Base-by-base conservation (phyloP, 2,113 vertebrate species). In the Agapornis roseicollis region DNA sequence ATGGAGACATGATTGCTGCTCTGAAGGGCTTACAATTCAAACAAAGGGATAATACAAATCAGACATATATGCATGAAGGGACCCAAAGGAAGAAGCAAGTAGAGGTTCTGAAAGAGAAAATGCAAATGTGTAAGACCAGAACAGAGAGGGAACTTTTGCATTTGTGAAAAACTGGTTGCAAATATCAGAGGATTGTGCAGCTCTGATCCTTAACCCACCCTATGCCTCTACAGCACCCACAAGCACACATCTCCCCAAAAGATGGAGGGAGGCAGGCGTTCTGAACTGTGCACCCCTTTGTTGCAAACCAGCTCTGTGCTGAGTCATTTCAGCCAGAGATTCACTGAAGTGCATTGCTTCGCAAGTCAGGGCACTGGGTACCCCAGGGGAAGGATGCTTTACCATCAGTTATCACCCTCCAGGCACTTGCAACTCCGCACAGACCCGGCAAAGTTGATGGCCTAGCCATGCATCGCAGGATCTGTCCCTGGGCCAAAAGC, bases 51-150 rank as follows among this genome's bases (percentile, higher is more conserved):
- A 85, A 82, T 70, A 91, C 49, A 91, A 76, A 91, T 92, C 83
- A 90, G 94, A 82, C 70, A 80, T 70, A 71, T 17, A 82, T 44
- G 42, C 39, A 77, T 16, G 60, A 52, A 80, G 19, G 24, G 37
- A 93, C 23, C n/a, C 60, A 83, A 90, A 88, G 56, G 63, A 91
- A 80, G 49, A 74, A 65, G 27, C 3, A 1, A 77, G 35, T 1
- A 81, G 47, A 76, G 37, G 66, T 70, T 95, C 87, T 88, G 80
- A 89, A 91, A 80, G n/a, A 81, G 73, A 88, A 84, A 87, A 84
- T 47, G 33, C 13, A 56, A 55, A 76, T 35, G 35, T 46, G 1
- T 50, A 61, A 44, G 29, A 46, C 58, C 70, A 41, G 9, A 79
- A 85, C 47, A 89, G 35, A 72, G 41, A 63, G 11, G 24, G 42